Evolutionary conservation across 1,140 invertebrate genomes (phyloP).

Genomic region (Tetragnatha versicolor): DNA sequence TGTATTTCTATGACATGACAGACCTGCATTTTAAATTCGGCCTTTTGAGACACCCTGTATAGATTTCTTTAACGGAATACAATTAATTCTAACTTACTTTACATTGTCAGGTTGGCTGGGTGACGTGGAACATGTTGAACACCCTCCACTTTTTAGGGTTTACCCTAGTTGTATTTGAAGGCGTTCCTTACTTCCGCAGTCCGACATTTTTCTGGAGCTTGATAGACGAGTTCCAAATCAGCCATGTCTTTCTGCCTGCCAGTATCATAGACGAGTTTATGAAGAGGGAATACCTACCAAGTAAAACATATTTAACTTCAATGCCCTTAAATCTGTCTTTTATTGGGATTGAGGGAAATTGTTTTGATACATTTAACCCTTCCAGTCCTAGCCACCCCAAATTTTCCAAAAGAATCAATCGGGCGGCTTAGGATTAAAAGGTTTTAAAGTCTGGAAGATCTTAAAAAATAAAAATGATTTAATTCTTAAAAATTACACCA

Average conservation of each 20-base stretch:
- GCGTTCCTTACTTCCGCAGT: background rate
- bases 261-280: slow-evolving; percentile 4
- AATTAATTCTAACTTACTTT: background rate
- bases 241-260: background rate
- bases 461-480: too few relatives aligned
- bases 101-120: slow-evolving; percentile 9
- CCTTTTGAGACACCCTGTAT: background rate
- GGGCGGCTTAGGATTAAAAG: too few relatives aligned
- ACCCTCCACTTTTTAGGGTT: background rate
- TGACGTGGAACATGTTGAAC: slow-evolving; percentile 19
- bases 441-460: too few relatives aligned
- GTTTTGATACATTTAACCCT: too few relatives aligned
- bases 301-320: background rate
- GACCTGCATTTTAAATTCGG: background rate
- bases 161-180: slow-evolving; percentile 9
- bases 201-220: background rate
- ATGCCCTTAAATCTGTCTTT: too few relatives aligned
- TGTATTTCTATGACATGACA: too few relatives aligned
- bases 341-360: too few relatives aligned
- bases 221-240: slow-evolving; percentile 5
- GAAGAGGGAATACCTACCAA: background rate
- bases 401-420: too few relatives aligned
- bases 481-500: too few relatives aligned
- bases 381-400: too few relatives aligned
- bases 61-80: background rate